phyloP scores from a whole-genome alignment of 2,888 invertebrate species.

The Pemphredon lugubris region DNA sequence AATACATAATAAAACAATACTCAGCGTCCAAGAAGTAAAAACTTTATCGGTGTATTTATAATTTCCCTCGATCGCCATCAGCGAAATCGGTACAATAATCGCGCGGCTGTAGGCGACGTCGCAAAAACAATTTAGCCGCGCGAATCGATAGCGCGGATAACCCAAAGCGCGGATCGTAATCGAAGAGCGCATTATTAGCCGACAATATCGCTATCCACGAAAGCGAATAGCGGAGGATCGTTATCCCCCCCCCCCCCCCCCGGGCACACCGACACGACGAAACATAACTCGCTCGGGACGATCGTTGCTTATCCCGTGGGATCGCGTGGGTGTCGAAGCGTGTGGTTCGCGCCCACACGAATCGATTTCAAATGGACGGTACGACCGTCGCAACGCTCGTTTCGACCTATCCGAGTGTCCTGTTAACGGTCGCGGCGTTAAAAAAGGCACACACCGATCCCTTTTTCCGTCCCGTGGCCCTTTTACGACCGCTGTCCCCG shows the following conservation, averaged over 20 bases:
- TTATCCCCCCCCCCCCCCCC: too few relatives aligned
- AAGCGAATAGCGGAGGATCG: slow-evolving; percentile 53
- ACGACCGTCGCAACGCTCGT: slow-evolving; percentile 47
- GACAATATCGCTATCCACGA: slow-evolving; percentile 42
- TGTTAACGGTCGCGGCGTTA: slow-evolving; percentile 62
- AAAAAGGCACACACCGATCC: slow-evolving; percentile 33
- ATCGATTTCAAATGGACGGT: slow-evolving; percentile 69
- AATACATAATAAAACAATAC: too few relatives aligned
- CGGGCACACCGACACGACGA: slow-evolving; percentile 41
- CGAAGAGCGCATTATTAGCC: slow-evolving; percentile 55
- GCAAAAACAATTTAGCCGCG: background rate
- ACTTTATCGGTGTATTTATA: too few relatives aligned
- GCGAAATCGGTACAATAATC: too few relatives aligned
- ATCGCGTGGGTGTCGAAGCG: slow-evolving; percentile 70
- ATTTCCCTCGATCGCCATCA: too few relatives aligned
- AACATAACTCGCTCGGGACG: slow-evolving; percentile 53
- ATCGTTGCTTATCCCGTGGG: slow-evolving; percentile 59
- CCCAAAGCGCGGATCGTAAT: slow-evolving; percentile 40
- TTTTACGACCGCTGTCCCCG: slow-evolving; percentile 16
- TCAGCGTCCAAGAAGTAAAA: too few relatives aligned
- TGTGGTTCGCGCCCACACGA: slow-evolving; percentile 70
- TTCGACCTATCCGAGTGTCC: slow-evolving; percentile 57
- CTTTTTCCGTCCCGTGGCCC: slow-evolving; percentile 27
- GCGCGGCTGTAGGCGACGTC: too few relatives aligned
- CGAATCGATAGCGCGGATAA: background rate